Evolutionary conservation across 1,140 invertebrate species (phyloP).

Genomic region (Drosophila funebris): DNA sequence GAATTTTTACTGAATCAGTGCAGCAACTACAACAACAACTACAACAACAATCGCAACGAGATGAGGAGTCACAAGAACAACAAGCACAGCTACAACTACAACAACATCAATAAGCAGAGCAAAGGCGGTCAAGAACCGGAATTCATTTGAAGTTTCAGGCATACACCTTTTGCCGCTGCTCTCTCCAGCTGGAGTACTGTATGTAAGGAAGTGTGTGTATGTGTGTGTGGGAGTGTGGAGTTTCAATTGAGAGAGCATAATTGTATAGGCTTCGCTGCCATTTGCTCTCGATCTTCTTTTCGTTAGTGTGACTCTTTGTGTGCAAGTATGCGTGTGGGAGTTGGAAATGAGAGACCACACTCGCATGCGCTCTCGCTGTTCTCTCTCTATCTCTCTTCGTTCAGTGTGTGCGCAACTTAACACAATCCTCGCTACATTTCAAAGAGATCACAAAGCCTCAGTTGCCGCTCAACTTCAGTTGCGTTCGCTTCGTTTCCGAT

Average conservation of each 20-base stretch:
- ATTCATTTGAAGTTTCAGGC: constrained; percentile 74
- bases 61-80: constrained; percentile 16
- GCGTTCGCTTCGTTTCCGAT: constrained; percentile 26
- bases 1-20: constrained; percentile 70
- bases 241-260: neutral
- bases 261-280: neutral
- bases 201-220: neutral
- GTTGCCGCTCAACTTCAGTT: constrained; percentile 53
- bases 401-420: constrained; percentile 10
- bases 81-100: constrained; percentile 32
- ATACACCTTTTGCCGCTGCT: constrained; percentile 45
- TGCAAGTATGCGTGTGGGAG: constrained; percentile 16
- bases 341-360: neutral
- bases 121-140: constrained; percentile 62
- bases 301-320: too few relatives aligned
- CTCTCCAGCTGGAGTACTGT: too few relatives aligned
- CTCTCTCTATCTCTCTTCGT: neutral
- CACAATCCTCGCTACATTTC: constrained; percentile 7
- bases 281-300: too few relatives aligned
- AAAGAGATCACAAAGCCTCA: constrained; percentile 11
- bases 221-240: constrained; percentile 31
- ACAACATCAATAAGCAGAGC: constrained; percentile 35
- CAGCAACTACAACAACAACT: constrained; percentile 25
- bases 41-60: constrained; percentile 2
- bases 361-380: neutral